phyloP scores from a whole-genome alignment of 2,888 invertebrate genomes.

The Hyposoter dolosus region DNA sequence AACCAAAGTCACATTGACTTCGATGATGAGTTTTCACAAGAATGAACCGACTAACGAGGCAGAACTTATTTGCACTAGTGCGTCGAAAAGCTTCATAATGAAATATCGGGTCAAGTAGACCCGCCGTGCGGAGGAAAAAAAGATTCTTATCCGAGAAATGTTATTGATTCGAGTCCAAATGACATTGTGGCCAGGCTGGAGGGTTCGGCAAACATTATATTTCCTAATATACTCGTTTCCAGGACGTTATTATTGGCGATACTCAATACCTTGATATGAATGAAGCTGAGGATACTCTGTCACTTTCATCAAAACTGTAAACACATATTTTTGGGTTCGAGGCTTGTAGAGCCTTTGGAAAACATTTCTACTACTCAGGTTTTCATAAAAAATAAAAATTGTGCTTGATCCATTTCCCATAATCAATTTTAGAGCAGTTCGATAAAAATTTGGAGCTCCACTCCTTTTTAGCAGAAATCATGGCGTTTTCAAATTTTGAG shows the following conservation, averaged over 20 bases:
- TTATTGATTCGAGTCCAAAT: neutral
- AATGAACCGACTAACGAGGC: slow-evolving; percentile 56
- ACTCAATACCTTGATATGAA: slow-evolving; percentile 22
- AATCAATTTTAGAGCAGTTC: too few relatives aligned
- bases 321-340: neutral
- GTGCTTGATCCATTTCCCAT: too few relatives aligned
- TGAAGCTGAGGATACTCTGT: slow-evolving; percentile 27
- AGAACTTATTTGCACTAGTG: neutral
- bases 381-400: neutral
- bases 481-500: too few relatives aligned
- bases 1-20: slow-evolving; percentile 3
- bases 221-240: slow-evolving; percentile 26
- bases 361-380: neutral
- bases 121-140: neutral
- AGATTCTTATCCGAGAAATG: neutral
- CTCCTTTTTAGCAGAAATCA: too few relatives aligned
- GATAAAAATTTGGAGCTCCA: too few relatives aligned
- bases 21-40: neutral
- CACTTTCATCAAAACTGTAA: slow-evolving; percentile 6
- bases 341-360: neutral
- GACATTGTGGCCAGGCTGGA: slow-evolving; percentile 62
- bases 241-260: slow-evolving; percentile 37
- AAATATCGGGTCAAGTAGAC: neutral
- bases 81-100: neutral
- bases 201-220: slow-evolving; percentile 72